These are phyloP conservation scores for Cryptotis parvus DNA, from an alignment of 2,113 vertebrate genomes.

Conservation along the genomic window DNA sequence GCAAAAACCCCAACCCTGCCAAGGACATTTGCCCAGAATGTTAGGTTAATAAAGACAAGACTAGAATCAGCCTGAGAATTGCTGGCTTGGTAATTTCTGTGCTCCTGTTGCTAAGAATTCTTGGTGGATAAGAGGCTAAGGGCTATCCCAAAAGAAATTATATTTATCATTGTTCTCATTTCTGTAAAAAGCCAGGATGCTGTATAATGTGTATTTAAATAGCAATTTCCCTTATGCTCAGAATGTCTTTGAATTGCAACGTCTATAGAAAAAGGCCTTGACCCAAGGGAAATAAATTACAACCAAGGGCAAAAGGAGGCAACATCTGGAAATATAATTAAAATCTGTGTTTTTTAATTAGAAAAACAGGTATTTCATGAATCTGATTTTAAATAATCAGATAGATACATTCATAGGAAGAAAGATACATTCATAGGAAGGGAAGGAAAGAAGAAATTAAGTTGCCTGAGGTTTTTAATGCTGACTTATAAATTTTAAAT, in stretches of 20 bases:
- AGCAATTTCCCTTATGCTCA: slow-evolving; percentile 36
- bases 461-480: slow-evolving; percentile 40
- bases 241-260: slow-evolving; percentile 38
- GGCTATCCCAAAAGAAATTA: slow-evolving; percentile 42
- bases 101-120: slow-evolving; percentile 46
- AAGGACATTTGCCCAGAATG: slow-evolving; percentile 42
- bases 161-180: slow-evolving; percentile 51
- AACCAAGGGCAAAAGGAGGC: neutral
- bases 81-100: neutral
- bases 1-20: neutral
- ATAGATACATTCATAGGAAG: too few relatives aligned
- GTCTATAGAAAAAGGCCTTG: slow-evolving; percentile 37
- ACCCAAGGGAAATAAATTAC: slow-evolving; percentile 63
- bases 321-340: slow-evolving; percentile 67
- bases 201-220: slow-evolving; percentile 51
- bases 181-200: slow-evolving; percentile 55
- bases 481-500: slow-evolving; percentile 57
- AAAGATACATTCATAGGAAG: slow-evolving; percentile 15
- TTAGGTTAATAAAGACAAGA: slow-evolving; percentile 59
- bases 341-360: slow-evolving; percentile 46
- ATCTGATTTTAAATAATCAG: slow-evolving; percentile 69
- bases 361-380: slow-evolving; percentile 55
- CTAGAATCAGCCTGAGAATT: slow-evolving; percentile 9
- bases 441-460: neutral
- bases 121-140: slow-evolving; percentile 11